Evolutionary conservation across 2,888 invertebrate genomes (phyloP).

Genomic region (Noctua janthe): DNA sequence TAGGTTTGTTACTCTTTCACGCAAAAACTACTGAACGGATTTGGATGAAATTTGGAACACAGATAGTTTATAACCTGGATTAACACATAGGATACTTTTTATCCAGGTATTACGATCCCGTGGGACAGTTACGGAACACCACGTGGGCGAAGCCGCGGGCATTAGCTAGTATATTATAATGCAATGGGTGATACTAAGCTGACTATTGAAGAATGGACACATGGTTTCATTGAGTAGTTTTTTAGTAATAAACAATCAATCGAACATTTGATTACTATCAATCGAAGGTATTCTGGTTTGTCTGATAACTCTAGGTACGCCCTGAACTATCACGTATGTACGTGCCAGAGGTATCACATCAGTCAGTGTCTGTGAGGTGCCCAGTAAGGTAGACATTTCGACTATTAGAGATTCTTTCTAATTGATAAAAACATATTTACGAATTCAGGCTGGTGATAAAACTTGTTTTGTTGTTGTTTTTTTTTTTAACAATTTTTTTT

Average conservation of each 20-base stretch:
- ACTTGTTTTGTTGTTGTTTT: not conserved
- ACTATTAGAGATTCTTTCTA: not conserved
- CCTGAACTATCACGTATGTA: not conserved
- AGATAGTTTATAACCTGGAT: too few species aligned
- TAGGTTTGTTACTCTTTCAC: too few species aligned
- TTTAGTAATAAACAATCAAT: not conserved
- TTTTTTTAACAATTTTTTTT: too few species aligned
- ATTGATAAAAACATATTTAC: not conserved
- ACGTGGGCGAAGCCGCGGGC: too few species aligned
- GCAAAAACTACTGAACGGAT: too few species aligned
- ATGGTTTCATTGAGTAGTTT: not conserved
- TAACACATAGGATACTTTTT: too few species aligned
- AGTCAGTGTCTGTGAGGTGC: too few species aligned
- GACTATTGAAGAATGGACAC: not conserved
- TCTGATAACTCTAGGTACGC: not conserved
- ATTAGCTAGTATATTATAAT: too few species aligned
- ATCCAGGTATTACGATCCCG: too few species aligned
- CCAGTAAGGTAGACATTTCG: not conserved
- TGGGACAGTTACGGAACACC: too few species aligned
- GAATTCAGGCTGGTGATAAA: not conserved
- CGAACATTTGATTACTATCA: not conserved
- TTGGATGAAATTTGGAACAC: too few species aligned
- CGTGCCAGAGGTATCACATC: not conserved
- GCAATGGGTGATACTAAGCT: too few species aligned
- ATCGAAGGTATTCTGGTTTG: not conserved